Conservation (phyloP, 2,113 vertebrate genomes). For the Apodemus speciosus region DNA sequence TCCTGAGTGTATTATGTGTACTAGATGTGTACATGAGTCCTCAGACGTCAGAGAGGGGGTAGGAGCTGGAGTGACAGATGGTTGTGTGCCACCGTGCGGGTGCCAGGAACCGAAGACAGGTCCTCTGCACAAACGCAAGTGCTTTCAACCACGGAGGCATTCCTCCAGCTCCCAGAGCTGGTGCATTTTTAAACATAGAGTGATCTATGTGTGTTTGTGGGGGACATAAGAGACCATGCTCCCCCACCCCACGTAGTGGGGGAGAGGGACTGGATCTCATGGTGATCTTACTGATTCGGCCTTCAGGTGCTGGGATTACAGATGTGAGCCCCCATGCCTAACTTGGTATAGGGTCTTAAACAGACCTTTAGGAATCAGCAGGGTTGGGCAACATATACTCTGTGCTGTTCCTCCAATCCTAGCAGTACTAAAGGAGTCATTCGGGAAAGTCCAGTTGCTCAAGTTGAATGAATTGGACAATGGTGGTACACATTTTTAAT, state of each 20-base stretch:
- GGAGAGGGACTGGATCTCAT: neutral
- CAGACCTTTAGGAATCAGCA: neutral
- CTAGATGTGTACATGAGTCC: neutral
- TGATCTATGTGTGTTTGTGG: neutral
- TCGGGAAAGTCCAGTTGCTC: neutral
- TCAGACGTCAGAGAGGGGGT: neutral
- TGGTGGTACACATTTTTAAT: neutral
- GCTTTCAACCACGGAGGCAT: neutral
- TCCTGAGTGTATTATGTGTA: neutral
- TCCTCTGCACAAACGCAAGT: neutral
- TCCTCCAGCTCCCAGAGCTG: neutral
- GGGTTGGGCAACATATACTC: neutral
- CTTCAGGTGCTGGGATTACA: neutral
- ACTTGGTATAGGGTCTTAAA: neutral
- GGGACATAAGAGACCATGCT: neutral
- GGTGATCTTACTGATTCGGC: neutral
- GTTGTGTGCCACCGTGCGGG: neutral
- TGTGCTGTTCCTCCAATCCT: neutral
- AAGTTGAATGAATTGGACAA: neutral
- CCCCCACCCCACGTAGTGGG: rapidly evolving
- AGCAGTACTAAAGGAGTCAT: neutral
- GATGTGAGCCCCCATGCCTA: neutral
- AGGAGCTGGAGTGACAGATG: neutral
- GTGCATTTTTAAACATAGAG: neutral
- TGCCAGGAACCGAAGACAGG: neutral